phyloP scores from a whole-genome alignment of 1,140 invertebrate genomes.

The Diprion similis region DNA sequence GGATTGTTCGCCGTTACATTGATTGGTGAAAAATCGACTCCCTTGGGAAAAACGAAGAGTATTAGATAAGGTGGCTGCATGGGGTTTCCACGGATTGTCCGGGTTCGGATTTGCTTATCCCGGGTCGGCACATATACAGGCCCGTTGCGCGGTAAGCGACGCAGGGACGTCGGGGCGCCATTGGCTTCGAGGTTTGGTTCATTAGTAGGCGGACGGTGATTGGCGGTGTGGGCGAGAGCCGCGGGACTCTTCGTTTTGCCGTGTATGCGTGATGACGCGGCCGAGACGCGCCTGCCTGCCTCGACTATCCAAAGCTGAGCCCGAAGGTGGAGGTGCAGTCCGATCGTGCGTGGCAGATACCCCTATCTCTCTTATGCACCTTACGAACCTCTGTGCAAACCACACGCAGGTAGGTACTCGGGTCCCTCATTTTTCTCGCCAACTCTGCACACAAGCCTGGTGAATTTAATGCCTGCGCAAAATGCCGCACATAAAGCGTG shows the following conservation, averaged over 20 bases:
- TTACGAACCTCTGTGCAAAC: neutral
- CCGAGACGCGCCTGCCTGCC: slow-evolving; percentile 1
- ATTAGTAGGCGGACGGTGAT: slow-evolving; percentile 49
- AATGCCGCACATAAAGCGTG: too few relatives aligned
- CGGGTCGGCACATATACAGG: neutral
- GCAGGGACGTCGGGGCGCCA: slow-evolving; percentile 28
- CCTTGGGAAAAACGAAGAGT: too few relatives aligned
- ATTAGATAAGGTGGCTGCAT: too few relatives aligned
- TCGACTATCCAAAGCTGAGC: slow-evolving; percentile 14
- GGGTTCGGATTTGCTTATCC: neutral
- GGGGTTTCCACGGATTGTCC: too few relatives aligned
- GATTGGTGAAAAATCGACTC: too few relatives aligned
- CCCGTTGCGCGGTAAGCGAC: slow-evolving; percentile 18
- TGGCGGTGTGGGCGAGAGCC: slow-evolving; percentile 38
- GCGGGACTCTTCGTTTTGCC: neutral
- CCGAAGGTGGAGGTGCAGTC: slow-evolving; percentile 25
- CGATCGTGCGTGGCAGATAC: slow-evolving; percentile 56
- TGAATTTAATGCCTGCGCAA: too few relatives aligned
- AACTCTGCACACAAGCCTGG: too few relatives aligned
- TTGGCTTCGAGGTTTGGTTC: slow-evolving; percentile 52
- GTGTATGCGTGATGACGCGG: slow-evolving; percentile 4
- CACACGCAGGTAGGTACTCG: too few relatives aligned
- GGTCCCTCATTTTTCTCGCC: too few relatives aligned
- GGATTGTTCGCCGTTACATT: too few relatives aligned
- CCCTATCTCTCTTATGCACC: neutral